Conservation (phyloP, 2,113 vertebrate genomes). For the Lonchura striata region DNA sequence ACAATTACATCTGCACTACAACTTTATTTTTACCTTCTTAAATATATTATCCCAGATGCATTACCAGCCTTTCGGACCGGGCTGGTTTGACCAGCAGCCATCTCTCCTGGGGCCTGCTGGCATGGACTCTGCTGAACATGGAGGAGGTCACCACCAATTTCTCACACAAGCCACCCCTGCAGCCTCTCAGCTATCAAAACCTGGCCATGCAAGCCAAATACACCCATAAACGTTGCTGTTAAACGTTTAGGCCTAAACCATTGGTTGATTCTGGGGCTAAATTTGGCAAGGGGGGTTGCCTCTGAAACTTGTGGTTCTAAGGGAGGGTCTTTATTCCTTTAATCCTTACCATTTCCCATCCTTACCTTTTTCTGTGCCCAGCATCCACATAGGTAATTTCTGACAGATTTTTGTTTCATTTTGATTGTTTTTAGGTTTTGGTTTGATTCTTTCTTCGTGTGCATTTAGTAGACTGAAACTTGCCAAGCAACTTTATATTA, state of each 20-base stretch:
- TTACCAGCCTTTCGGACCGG: accelerated
- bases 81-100: accelerated
- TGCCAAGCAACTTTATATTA: neutral
- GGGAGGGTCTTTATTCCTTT: neutral
- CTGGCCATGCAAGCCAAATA: neutral
- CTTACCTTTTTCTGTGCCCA: neutral
- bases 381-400: neutral
- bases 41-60: accelerated
- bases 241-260: neutral
- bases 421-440: neutral
- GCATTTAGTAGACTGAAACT: neutral
- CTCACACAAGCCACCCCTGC: neutral
- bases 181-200: neutral
- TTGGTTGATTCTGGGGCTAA: accelerated
- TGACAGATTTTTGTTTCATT: neutral
- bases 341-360: neutral
- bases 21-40: neutral
- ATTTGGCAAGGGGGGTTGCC: neutral
- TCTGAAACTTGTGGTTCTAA: neutral
- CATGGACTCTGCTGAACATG: neutral
- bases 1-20: accelerated
- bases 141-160: neutral
- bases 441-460: neutral
- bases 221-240: neutral
- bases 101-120: accelerated